Base-by-base conservation (phyloP, 1,140 invertebrate genomes). In the Cherax quadricarinatus region DNA sequence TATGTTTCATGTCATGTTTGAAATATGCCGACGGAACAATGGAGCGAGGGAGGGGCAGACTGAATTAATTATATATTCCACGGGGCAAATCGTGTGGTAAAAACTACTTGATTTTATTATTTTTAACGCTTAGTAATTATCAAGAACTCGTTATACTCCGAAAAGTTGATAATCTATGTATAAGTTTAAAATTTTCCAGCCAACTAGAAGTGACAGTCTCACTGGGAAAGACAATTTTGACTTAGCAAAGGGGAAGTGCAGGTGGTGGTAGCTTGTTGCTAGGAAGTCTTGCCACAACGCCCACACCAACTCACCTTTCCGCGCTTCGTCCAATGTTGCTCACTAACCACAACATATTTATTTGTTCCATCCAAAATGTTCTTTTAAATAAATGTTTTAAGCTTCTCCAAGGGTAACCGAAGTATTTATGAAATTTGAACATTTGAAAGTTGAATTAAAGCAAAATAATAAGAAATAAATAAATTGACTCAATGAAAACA, bases 21-120 rank as follows among this genome's bases (percentile, higher is more conserved):
- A 30, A 30, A 81, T 49, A 12, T 24, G 1, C 9, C n/a, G 82
- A 62, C 82, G 82, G 53, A 12, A 84, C 82, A 84, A 84, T 62
- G 53, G 80, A 51, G 51, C 7, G 21, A 30, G 30, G 30, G 78
- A 4, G 70, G 30, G 70, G 70, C 6, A 21, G 70, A 75, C 30
- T 75, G 1, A 16, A 18, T 70, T 41, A 41, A 41, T 41, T 41
- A 41, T 41, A 57, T 21, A 30, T 75, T 9, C 41, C 30, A 4
- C 30, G 70, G 12, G 30, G 30, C 30, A 30, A 57, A 57, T 57
- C 14, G 14, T 57, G 53, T 14, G 53, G 14, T 57, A 57, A 57
- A 57, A 57, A 57, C 53, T 57, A 57, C 14, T 57, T 57, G 4
- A 57, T 57, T 57, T 57, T 9, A 57, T 57, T 10, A 57, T 57